Conservation (phyloP, 2,888 invertebrate genomes). For the Lasioglossum malachurum region DNA sequence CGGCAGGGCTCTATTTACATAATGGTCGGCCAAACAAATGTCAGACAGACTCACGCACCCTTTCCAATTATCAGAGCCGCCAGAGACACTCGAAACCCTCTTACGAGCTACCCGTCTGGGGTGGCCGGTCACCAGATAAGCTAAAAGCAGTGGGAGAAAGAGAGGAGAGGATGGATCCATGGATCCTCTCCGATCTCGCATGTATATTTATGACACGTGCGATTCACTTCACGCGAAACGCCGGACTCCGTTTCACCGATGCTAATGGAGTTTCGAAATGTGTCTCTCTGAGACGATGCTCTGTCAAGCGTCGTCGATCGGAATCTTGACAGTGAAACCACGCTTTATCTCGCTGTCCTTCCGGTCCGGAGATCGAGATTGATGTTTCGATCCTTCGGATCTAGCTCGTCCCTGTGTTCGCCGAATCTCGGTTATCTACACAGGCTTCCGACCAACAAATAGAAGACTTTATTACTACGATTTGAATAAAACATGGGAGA, state of each 20-base stretch:
- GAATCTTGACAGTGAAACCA: slow-evolving; percentile 28
- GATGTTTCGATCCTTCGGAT: not conserved
- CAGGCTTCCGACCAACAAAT: not conserved
- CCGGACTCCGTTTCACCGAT: slow-evolving; percentile 48
- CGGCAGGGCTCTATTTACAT: slow-evolving; percentile 71
- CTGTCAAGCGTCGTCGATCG: slow-evolving; percentile 49
- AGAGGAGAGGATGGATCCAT: slow-evolving; percentile 10
- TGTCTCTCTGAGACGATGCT: slow-evolving; percentile 33
- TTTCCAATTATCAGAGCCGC: slow-evolving; percentile 76
- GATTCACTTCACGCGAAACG: slow-evolving; percentile 61
- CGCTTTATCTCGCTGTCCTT: not conserved
- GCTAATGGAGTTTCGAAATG: slow-evolving; percentile 66
- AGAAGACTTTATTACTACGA: not conserved
- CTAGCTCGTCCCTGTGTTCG: not conserved
- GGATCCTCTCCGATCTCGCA: slow-evolving; percentile 60
- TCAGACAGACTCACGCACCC: slow-evolving; percentile 69
- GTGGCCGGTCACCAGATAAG: slow-evolving; percentile 65
- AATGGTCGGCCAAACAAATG: slow-evolving; percentile 73
- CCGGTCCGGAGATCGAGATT: slow-evolving; percentile 12
- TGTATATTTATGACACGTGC: slow-evolving; percentile 74
- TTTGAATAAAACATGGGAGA: not conserved
- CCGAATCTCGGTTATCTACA: not conserved
- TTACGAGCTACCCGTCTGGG: slow-evolving; percentile 53
- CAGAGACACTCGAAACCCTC: slow-evolving; percentile 60
- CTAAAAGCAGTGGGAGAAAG: slow-evolving; percentile 56